phyloP scores from a whole-genome alignment of 2,888 invertebrate species.

The Alviniconcha strummeri region DNA sequence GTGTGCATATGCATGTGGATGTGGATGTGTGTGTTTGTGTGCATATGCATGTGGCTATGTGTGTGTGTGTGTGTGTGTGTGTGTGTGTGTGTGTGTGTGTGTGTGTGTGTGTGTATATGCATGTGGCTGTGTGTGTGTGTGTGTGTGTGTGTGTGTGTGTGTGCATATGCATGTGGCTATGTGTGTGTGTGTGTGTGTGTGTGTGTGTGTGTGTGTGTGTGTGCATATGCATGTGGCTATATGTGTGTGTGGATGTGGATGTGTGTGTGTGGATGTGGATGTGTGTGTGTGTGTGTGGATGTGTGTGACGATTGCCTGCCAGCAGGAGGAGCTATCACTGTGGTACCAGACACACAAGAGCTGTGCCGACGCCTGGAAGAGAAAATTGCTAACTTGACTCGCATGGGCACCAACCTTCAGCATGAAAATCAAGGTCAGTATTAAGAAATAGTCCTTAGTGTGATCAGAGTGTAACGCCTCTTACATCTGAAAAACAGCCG shows the following conservation, averaged over 20 bases:
- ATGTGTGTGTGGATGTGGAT: no score
- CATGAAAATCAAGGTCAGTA: slow-evolving; percentile 63
- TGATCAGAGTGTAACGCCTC: not conserved
- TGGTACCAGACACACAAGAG: slow-evolving; percentile 57
- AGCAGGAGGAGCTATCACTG: not conserved
- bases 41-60: not conserved
- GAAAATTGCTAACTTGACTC: slow-evolving; percentile 63
- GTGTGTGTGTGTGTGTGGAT: no score
- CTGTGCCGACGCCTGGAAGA: slow-evolving; percentile 66
- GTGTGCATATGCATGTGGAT: no score
- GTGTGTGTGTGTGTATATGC: no score
- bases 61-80: no score
- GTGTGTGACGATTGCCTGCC: not conserved
- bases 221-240: not conserved
- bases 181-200: not conserved
- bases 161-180: not conserved
- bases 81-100: no score
- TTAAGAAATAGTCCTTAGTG: not conserved
- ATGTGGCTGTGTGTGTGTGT: not conserved
- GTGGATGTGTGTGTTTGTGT: no score
- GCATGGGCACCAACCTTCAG: slow-evolving; percentile 64
- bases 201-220: not conserved
- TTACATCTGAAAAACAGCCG: not conserved
- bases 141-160: not conserved
- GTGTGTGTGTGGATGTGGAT: no score